phyloP scores from a whole-genome alignment of 2,888 invertebrate genomes.

The Hirudinaria manillensis region DNA sequence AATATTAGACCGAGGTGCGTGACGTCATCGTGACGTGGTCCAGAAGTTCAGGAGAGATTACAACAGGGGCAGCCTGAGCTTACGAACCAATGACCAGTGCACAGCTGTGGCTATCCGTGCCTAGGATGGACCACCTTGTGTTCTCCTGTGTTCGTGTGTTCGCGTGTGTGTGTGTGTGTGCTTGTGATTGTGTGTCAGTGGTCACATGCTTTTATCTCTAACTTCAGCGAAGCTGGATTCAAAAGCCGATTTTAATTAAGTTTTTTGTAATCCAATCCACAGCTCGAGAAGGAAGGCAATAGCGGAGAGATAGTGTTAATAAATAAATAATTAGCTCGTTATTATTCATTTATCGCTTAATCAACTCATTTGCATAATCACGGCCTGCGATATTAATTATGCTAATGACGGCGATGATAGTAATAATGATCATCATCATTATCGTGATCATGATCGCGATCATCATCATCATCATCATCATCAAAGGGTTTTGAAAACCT shows the following conservation, averaged over 20 bases:
- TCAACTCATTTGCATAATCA: too few relatives aligned
- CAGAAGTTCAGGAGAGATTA: background rate
- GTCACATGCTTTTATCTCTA: too few relatives aligned
- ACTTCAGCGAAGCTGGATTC: too few relatives aligned
- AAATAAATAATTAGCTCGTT: background rate
- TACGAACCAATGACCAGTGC: background rate
- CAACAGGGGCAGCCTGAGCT: background rate
- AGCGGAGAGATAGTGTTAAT: background rate
- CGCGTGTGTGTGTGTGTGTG: background rate
- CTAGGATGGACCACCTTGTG: background rate
- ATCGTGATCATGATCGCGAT: background rate
- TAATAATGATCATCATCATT: background rate
- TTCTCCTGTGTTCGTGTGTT: background rate
- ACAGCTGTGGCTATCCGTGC: slow-evolving; percentile 4
- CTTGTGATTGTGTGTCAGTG: slow-evolving; percentile 15
- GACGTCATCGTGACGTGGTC: background rate
- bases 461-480: background rate
- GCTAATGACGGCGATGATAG: too few relatives aligned
- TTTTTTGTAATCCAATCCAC: too few relatives aligned
- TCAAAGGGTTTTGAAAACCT: too few relatives aligned
- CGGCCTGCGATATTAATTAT: too few relatives aligned
- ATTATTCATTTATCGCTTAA: too few relatives aligned
- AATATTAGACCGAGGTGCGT: background rate
- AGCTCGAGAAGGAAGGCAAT: background rate
- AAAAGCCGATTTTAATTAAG: too few relatives aligned